Percentiles rank a stretch among this genome's conserved stretches.
Conservation (phyloP, 2,113 vertebrate genomes). For the Brienomyrus brachyistius region DNA sequence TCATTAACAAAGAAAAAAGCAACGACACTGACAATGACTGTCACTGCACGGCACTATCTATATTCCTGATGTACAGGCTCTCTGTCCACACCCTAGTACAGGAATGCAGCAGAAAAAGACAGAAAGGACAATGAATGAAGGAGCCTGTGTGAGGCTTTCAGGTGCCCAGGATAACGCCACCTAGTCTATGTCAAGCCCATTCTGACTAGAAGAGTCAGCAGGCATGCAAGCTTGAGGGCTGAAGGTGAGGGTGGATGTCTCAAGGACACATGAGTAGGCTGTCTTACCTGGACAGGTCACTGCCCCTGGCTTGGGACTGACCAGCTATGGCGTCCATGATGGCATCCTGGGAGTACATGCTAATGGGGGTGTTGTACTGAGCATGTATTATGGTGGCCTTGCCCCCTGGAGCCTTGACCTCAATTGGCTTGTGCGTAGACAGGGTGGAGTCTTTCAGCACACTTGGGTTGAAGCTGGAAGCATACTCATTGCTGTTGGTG, state of each 20-base stretch:
- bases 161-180: slow-evolving; percentile 16
- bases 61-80: not conserved
- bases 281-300: slow-evolving; percentile 83
- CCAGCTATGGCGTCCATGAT: slow-evolving; percentile 98
- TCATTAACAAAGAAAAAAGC: slow-evolving; percentile 1
- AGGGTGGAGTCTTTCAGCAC: slow-evolving; percentile 78
- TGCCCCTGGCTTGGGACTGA: slow-evolving; percentile 86
- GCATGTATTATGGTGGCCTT: slow-evolving; percentile 98
- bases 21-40: not conserved
- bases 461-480: slow-evolving; percentile 76
- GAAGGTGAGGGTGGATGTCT: not conserved
- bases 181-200: slow-evolving; percentile 13
- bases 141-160: slow-evolving; percentile 8
- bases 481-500: slow-evolving; percentile 64
- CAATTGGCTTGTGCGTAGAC: slow-evolving; percentile 87
- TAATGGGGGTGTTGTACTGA: slow-evolving; percentile 99
- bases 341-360: slow-evolving; percentile 97
- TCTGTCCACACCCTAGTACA: not conserved
- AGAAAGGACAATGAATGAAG: slow-evolving; percentile 16
- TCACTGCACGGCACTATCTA: not conserved
- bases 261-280: not conserved
- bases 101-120: not conserved
- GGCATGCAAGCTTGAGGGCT: not conserved
- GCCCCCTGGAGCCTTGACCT: slow-evolving; percentile 89
- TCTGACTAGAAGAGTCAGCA: not conserved